A percentile compares a stretch with the other conserved stretches of the same genome.
phyloP scores from a whole-genome alignment of 2,113 vertebrate species.

The Neogale vison region DNA sequence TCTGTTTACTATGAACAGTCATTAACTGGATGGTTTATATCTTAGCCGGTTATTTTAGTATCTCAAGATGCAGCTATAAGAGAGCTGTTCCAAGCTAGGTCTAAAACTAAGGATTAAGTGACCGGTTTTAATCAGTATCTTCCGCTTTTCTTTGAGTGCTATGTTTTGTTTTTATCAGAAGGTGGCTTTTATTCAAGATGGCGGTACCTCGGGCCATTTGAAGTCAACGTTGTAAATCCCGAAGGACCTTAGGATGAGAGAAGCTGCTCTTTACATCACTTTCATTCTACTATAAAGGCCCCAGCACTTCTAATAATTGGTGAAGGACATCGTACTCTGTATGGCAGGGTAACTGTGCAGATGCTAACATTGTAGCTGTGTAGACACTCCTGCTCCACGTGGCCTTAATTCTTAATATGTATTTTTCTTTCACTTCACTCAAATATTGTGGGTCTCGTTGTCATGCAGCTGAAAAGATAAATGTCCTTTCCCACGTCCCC shows the following conservation, averaged over 20 bases:
- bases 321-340: conserved; percentile 55
- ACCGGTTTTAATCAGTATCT: not conserved
- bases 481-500: conserved; percentile 75
- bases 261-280: not conserved
- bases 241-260: not conserved
- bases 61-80: not conserved
- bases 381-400: not conserved
- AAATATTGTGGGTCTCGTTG: conserved; percentile 64
- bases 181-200: not conserved
- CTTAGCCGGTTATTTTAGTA: not conserved
- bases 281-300: conserved; percentile 51
- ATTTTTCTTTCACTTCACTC: conserved; percentile 32
- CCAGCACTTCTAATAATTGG: conserved; percentile 3
- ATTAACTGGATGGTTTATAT: not conserved
- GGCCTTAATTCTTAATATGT: conserved; percentile 41
- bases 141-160: not conserved
- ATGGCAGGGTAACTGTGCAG: not conserved
- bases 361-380: not conserved
- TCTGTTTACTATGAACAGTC: not conserved
- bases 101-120: not conserved
- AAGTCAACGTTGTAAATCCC: not conserved
- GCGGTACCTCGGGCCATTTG: not conserved
- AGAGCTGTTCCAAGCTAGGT: not conserved
- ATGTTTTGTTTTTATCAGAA: not conserved
- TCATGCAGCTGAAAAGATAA: conserved; percentile 77